Evolutionary conservation across 2,113 vertebrate species (phyloP), one percentile per base, ranked within the genome.

Genomic region (Dipodomys spectabilis): DNA sequence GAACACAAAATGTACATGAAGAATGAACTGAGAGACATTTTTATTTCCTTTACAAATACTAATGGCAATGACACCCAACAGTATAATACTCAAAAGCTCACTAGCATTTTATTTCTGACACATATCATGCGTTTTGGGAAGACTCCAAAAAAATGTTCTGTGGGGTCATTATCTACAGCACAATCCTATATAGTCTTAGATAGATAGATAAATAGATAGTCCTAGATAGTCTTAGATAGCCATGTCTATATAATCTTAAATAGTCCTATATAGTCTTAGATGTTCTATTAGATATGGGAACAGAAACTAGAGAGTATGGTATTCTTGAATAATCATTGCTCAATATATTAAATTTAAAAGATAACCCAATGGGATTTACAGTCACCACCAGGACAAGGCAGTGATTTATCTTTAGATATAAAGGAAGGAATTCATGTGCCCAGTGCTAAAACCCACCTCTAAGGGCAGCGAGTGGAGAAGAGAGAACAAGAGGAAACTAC

Each of bases 271-370:
- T 71, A 86, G 12, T 75, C 22, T 83, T 20, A 44, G 39, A 39
- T 39, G 39, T 39, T 39, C 39, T 39, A 39, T 39, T 39, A 39
- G 5, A 39, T 39, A 39, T 39, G 39, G 5, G 39, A 39, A 39
- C 39, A 39, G 60, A 95, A 81, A 74, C 25, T 23, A 49, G 18
- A 11, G 82, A 15, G 12, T 49, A 62, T 62, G 6, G 2, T 71
- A 53, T 28, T 72, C n/a, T 25, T 92, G 79, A 35, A 79, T 49
- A 95, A 86, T 65, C 28, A 67, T 57, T 60, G 77, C 4, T 64
- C 44, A 64, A 85, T 18, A 57, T 45, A 57, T 69, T 67, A 90
- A 88, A 90, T 83, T 86, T 62, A 74, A n/a, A 75, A 82, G 27
- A 62, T 30, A 82, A 91, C 2, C 73, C 77, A 74, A 75, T 28